These are phyloP conservation scores for Prietella phreatophila DNA, from an alignment of 2,113 vertebrate species.

Conservation along the genomic window DNA sequence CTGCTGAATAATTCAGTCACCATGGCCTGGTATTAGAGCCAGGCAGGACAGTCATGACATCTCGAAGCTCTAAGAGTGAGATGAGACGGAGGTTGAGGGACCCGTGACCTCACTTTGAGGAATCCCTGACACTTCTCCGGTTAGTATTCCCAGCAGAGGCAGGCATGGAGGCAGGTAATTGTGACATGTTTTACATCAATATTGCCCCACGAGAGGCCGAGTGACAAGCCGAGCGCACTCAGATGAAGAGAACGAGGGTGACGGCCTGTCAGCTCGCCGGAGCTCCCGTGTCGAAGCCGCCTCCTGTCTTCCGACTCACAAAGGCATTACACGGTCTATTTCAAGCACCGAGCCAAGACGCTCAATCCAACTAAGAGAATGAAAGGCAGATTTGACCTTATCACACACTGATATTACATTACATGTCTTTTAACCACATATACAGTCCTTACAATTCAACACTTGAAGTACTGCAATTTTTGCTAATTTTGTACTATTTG, in stretches of 20 bases:
- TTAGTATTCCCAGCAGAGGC: slow-evolving; percentile 64
- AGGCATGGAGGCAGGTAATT: slow-evolving; percentile 65
- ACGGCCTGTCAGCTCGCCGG: slow-evolving; percentile 38
- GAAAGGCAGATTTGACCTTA: slow-evolving; percentile 61
- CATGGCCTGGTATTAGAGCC: slow-evolving; percentile 52
- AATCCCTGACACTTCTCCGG: slow-evolving; percentile 59
- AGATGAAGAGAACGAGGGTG: slow-evolving; percentile 11
- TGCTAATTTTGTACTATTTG: neutral
- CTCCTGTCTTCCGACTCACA: slow-evolving; percentile 13
- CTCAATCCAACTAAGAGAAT: slow-evolving; percentile 58
- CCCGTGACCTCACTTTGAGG: slow-evolving; percentile 62
- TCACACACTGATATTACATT: neutral
- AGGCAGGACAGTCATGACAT: slow-evolving; percentile 48
- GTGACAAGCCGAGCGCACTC: slow-evolving; percentile 1
- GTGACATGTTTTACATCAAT: slow-evolving; percentile 70
- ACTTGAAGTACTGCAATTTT: neutral
- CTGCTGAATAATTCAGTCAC: slow-evolving; percentile 68
- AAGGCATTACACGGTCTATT: slow-evolving; percentile 61
- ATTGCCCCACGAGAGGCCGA: slow-evolving; percentile 46
- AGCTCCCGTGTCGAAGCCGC: slow-evolving; percentile 37
- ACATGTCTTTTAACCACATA: neutral
- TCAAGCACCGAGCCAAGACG: slow-evolving; percentile 60
- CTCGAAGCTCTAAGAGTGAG: slow-evolving; percentile 54
- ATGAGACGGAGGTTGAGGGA: slow-evolving; percentile 47
- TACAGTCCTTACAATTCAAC: neutral